Conservation (phyloP, 1,140 invertebrate genomes). For the Mizuhopecten yessoensis region DNA sequence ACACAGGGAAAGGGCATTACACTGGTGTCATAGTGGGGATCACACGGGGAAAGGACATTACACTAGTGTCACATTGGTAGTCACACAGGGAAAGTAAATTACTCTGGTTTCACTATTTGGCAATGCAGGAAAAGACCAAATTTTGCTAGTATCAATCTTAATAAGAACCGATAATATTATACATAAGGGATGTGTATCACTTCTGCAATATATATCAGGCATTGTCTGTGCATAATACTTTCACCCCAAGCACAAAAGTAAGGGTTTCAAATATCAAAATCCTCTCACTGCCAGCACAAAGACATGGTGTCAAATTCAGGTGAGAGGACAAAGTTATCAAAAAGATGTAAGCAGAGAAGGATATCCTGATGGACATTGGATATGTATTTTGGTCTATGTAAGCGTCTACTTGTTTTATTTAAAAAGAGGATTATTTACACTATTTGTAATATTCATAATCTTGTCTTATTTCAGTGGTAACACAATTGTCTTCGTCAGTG, state of each 20-base stretch:
- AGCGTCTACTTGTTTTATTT: no score
- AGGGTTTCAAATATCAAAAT: neutral
- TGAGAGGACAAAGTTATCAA: no score
- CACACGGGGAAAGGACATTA: no score
- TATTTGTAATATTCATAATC: neutral
- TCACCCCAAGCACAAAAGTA: neutral
- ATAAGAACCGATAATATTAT: neutral
- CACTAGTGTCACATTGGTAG: no score
- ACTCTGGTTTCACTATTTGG: no score
- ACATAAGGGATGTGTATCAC: neutral
- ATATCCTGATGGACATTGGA: no score
- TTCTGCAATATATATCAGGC: neutral
- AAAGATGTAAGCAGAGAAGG: no score
- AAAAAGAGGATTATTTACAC: neutral
- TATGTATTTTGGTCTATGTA: no score
- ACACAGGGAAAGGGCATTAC: neutral
- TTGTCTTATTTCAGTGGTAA: neutral
- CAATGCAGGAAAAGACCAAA: no score
- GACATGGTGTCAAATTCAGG: neutral
- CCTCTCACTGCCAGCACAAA: neutral
- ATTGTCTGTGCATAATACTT: neutral
- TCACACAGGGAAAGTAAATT: neutral
- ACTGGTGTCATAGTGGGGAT: neutral
- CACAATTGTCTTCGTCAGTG: neutral
- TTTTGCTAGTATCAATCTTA: no score